These are phyloP conservation scores for Daboia siamensis DNA, from an alignment of 2,113 vertebrate genomes.

Conservation along the genomic window DNA sequence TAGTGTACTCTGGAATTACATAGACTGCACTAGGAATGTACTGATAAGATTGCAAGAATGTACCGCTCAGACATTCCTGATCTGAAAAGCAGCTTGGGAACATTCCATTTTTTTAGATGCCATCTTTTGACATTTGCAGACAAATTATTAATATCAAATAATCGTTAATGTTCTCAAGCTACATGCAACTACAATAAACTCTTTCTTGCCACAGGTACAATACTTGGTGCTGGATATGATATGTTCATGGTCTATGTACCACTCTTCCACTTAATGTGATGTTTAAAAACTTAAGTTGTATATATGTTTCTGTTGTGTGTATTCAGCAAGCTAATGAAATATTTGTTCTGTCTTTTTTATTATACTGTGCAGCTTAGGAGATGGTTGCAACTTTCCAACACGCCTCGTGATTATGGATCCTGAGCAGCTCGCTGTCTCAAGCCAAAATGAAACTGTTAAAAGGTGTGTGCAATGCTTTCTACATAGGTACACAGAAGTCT, in stretches of 20 bases:
- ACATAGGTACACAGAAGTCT: background rate
- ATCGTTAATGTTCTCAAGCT: background rate
- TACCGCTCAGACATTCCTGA: background rate
- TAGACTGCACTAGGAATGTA: background rate
- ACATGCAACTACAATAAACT: background rate
- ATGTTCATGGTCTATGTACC: background rate
- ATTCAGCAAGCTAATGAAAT: background rate
- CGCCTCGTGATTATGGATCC: constrained; percentile 84
- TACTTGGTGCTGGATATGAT: background rate
- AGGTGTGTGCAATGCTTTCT: constrained; percentile 66
- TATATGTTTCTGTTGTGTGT: background rate
- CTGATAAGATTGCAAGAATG: background rate
- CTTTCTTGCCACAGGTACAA: background rate
- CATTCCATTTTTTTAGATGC: background rate
- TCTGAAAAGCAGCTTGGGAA: background rate
- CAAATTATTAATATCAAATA: background rate
- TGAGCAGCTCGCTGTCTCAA: constrained; percentile 79
- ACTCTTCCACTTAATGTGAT: background rate
- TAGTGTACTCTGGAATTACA: background rate
- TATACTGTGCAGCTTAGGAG: constrained; percentile 80
- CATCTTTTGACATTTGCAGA: background rate
- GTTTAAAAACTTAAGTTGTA: background rate
- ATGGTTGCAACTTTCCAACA: constrained; percentile 89
- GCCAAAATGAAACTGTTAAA: constrained; percentile 78
- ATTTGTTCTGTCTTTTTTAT: constrained; percentile 8